Percentiles rank a stretch among this genome's conserved stretches.
Evolutionary conservation across 1,140 invertebrate genomes (phyloP).

Genomic region (Chionoecetes opilio): DNA sequence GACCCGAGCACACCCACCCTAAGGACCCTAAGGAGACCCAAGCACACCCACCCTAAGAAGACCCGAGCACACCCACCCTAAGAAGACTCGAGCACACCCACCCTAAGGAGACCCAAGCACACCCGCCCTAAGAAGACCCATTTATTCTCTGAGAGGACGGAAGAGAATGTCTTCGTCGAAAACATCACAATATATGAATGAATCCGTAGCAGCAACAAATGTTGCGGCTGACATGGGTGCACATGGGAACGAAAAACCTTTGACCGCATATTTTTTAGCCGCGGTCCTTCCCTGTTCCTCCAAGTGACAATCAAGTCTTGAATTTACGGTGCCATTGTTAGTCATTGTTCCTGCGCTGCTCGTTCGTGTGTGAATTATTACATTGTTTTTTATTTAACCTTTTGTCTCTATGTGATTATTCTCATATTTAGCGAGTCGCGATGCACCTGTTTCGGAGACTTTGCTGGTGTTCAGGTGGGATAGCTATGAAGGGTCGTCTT

Average conservation of each 20-base stretch:
- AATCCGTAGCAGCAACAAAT: background rate
- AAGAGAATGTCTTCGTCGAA: background rate
- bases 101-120: no score
- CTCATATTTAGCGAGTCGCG: no score
- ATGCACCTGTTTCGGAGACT: no score
- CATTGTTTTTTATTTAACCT: no score
- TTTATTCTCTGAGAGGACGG: no score
- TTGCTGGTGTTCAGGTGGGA: background rate
- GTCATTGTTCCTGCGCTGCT: background rate
- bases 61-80: no score
- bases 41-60: no score
- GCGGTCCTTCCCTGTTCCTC: background rate
- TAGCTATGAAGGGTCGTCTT: background rate
- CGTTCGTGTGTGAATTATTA: background rate
- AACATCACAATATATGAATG: background rate
- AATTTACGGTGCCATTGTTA: background rate
- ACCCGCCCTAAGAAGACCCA: no score
- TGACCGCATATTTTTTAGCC: background rate
- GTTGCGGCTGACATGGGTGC: background rate
- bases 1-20: no score
- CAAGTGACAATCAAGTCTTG: background rate
- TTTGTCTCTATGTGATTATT: no score
- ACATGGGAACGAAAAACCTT: background rate
- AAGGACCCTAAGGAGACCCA: no score
- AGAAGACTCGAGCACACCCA: no score